phyloP scores from a whole-genome alignment of 2,888 invertebrate genomes.

The Bursaphelenchus okinawaensis region DNA sequence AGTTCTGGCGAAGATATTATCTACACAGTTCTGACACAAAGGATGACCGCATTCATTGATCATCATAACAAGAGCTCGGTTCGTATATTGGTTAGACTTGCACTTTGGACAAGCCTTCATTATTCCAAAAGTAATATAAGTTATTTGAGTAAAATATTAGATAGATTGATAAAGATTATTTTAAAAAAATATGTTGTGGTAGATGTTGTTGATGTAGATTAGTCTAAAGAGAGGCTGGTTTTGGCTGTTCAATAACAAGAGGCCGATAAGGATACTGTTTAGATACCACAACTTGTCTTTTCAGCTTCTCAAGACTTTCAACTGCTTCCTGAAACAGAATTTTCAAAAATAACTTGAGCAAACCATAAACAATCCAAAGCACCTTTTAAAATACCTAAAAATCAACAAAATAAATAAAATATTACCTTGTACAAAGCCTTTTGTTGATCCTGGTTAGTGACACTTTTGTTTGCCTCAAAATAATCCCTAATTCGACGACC shows the following conservation, averaged over 20 bases:
- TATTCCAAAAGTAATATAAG: too few species aligned
- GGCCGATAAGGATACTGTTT: constrained; percentile 41
- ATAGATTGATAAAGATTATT: constrained; percentile 4
- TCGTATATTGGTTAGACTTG: constrained; percentile 90
- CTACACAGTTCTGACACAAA: constrained; percentile 93
- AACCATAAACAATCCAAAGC: constrained; percentile 32
- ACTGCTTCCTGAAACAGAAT: constrained; percentile 16
- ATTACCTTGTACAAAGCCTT: constrained; percentile 42
- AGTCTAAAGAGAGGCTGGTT: constrained; percentile 3
- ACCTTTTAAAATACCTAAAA: constrained; percentile 12
- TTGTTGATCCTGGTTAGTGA: constrained; percentile 35
- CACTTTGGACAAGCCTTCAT: constrained; percentile 80
- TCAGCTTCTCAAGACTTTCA: constrained; percentile 27
- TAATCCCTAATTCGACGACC: constrained; percentile 55
- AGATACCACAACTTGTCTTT: constrained; percentile 38
- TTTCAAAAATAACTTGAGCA: constrained; percentile 5
- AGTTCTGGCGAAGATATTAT: constrained; percentile 88
- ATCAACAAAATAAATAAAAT: too few species aligned
- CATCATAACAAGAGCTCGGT: constrained; percentile 86
- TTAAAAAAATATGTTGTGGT: constrained; percentile 1
- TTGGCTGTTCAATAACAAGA: constrained; percentile 43
- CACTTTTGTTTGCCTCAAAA: constrained; percentile 40
- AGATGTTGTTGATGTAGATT: constrained; percentile 1
- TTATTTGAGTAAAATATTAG: too few species aligned
- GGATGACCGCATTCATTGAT: constrained; percentile 97